phyloP scores from a whole-genome alignment of 2,888 invertebrate genomes.

The Napeogenes inachia region DNA sequence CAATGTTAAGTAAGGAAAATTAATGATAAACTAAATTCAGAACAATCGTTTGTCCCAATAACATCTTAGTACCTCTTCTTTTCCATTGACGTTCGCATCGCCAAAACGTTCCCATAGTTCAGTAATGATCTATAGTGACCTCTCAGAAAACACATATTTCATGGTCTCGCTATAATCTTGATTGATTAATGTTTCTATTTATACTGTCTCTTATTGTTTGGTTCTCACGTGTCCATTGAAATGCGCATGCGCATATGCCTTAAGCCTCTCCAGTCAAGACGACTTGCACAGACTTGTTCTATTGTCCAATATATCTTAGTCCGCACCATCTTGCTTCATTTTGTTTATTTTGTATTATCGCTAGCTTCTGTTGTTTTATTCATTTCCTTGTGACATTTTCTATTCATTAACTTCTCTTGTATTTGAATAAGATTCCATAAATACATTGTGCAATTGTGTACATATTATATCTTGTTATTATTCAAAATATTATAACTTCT shows the following conservation, averaged over 20 bases:
- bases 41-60: not conserved
- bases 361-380: conserved; percentile 9
- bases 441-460: too few species aligned
- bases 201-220: conserved; percentile 33
- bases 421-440: not conserved
- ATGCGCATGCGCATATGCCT: conserved; percentile 18
- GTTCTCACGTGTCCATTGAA: conserved; percentile 28
- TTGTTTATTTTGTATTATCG: conserved; percentile 31
- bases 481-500: too few species aligned
- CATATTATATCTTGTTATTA: too few species aligned
- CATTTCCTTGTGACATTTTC: not conserved
- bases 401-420: not conserved
- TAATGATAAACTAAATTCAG: not conserved
- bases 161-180: conserved; percentile 33
- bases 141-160: conserved; percentile 34
- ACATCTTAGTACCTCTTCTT: conserved; percentile 10
- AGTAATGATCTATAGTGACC: conserved; percentile 32
- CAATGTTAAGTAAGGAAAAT: not conserved
- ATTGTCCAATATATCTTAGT: conserved; percentile 30
- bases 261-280: conserved; percentile 17
- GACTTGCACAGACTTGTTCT: conserved; percentile 17
- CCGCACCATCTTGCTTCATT: conserved; percentile 52
- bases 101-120: conserved; percentile 22
- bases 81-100: conserved; percentile 12
- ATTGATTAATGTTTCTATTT: conserved; percentile 40